Percentiles rank a stretch among this genome's conserved stretches.
Conservation (phyloP, 2,797 vertebrate genomes). For the Petrocephalus sullivani region DNA sequence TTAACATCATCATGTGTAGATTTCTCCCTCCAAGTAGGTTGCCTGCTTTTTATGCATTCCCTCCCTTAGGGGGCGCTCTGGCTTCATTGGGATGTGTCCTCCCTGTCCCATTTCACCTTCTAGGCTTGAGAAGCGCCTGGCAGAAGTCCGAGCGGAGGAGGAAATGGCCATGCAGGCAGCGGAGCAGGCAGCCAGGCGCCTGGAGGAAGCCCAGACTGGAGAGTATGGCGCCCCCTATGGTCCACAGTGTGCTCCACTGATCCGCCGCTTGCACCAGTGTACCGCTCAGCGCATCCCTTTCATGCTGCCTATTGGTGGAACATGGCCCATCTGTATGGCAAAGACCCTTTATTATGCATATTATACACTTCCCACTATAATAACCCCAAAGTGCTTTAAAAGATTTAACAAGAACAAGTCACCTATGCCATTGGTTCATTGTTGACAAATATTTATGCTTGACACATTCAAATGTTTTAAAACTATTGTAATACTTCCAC, state of each 20-base stretch:
- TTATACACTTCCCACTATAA: not conserved
- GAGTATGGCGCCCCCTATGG: not conserved
- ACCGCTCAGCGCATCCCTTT: not conserved
- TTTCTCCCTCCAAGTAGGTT: not conserved
- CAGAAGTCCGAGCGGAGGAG: not conserved
- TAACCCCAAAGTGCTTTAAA: not conserved
- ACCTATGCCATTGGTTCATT: not conserved
- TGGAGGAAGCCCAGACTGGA: not conserved
- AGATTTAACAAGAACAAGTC: not conserved
- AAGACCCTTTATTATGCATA: not conserved
- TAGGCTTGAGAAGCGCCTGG: not conserved
- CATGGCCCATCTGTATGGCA: not conserved
- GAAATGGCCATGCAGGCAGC: slow-evolving; percentile 1
- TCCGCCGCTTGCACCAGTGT: not conserved
- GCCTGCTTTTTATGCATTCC: not conserved
- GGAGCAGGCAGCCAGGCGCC: not conserved
- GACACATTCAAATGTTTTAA: not conserved
- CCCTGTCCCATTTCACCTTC: not conserved
- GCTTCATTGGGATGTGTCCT: not conserved
- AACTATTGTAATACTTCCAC: not conserved
- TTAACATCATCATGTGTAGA: not conserved
- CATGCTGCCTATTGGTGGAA: not conserved
- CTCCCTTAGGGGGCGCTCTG: not conserved
- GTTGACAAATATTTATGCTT: not conserved
- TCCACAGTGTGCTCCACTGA: not conserved